These are phyloP conservation scores for Montipora efflorescens DNA, from an alignment of 64 coral and sea anemone genomes.

Conservation along the genomic window DNA sequence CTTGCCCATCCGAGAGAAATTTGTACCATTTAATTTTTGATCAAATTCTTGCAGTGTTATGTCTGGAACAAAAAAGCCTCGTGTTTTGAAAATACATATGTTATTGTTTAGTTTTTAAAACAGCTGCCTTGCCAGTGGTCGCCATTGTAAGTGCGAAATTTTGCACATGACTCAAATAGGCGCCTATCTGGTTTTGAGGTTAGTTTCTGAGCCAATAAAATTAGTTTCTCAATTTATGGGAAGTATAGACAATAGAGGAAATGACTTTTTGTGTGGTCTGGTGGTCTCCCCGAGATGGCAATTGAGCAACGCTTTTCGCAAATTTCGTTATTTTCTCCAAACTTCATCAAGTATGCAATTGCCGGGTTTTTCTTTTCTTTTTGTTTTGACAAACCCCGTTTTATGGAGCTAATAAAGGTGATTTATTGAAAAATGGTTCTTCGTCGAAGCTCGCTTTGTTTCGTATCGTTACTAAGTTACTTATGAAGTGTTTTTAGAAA, in stretches of 20 bases:
- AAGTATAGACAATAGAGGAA: not conserved
- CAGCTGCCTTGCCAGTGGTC: slow-evolving; percentile 15
- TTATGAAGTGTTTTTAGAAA: not conserved
- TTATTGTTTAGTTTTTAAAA: slow-evolving; percentile 7
- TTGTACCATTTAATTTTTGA: slow-evolving; percentile 38
- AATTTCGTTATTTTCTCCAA: not conserved
- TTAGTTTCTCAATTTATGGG: not conserved
- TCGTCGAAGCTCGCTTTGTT: not conserved
- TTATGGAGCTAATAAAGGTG: not conserved
- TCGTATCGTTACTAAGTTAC: slow-evolving; percentile 26
- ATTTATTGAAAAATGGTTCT: not conserved
- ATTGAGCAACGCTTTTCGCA: not conserved
- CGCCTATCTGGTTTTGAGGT: not conserved
- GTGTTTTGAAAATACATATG: slow-evolving; percentile 20
- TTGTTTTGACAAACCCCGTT: not conserved
- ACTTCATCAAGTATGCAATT: not conserved
- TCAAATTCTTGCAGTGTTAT: slow-evolving; percentile 39
- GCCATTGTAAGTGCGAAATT: slow-evolving; percentile 34
- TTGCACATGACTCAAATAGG: slow-evolving; percentile 5
- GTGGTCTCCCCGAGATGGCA: not conserved
- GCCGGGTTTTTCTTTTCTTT: not conserved
- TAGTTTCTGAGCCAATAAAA: not conserved
- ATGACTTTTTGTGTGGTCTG: not conserved
- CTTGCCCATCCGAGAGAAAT: not conserved
- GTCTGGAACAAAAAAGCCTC: slow-evolving; percentile 15